phyloP scores from a whole-genome alignment of 2,113 vertebrate species.

The Notothenia rossii region DNA sequence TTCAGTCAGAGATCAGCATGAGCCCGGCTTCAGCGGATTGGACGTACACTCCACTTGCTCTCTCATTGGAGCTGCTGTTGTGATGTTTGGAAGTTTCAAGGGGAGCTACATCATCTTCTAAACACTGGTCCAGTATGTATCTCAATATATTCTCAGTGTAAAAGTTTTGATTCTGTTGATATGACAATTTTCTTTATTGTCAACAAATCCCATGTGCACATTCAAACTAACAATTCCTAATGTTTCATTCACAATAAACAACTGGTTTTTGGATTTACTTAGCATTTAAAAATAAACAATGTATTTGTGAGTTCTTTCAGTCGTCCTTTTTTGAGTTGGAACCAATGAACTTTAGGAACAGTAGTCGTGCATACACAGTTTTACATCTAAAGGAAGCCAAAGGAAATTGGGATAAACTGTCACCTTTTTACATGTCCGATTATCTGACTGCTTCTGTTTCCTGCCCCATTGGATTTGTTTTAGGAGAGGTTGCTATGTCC shows the following conservation, averaged over 20 bases:
- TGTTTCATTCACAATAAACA: neutral
- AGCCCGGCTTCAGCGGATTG: neutral
- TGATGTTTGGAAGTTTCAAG: neutral
- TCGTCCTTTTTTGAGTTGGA: neutral
- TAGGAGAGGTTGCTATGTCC: neutral
- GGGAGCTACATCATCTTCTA: neutral
- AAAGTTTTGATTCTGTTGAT: neutral
- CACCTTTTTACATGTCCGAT: neutral
- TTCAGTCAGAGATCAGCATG: constrained; percentile 7
- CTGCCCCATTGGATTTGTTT: neutral
- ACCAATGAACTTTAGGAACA: neutral
- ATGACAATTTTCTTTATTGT: neutral
- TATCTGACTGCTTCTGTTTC: neutral
- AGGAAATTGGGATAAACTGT: neutral
- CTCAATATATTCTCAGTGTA: neutral
- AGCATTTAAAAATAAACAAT: neutral
- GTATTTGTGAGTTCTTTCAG: neutral
- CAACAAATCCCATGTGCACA: neutral
- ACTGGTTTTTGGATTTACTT: no score
- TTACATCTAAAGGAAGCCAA: neutral
- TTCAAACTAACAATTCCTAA: neutral
- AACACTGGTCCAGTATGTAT: neutral
- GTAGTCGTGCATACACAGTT: neutral
- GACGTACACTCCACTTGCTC: neutral
- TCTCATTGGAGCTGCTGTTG: neutral